Evolutionary conservation across 2,888 invertebrate genomes (phyloP), one percentile per base, ranked within the genome.

Genomic region (Asteroscopus sphinx): DNA sequence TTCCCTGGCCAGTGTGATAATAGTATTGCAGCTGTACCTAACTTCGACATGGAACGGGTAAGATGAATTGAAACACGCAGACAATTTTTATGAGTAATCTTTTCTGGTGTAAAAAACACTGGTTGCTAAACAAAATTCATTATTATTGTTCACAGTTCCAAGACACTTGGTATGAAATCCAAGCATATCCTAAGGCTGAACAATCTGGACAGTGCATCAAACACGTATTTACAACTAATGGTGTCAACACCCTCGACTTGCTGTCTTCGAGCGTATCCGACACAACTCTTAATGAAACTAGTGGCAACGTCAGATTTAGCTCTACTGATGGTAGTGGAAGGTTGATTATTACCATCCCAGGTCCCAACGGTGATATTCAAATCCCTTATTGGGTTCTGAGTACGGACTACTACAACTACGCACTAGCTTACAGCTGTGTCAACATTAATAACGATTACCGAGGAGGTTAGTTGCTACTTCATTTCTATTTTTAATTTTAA

Each of bases 341-440:
- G 55, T 70, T 91, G 9, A 73, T 53, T 8, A 80, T 90, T n/a
- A 71, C 54, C 3, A 62, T 78, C n/a, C n/a, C n/a, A n/a, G n/a
- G n/a, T n/a, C n/a, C n/a, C n/a, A n/a, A n/a, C n/a, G n/a, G n/a
- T n/a, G n/a, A n/a, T n/a, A n/a, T n/a, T n/a, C n/a, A n/a, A n/a
- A 79, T 86, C 48, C 88, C 88, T 0, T 87, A 82, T 53, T 88
- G 85, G 85, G 81, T 89, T 39, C 40, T 89, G 8, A 73, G 90
- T 37, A 96, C 96, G 0, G 96, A 96, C 80, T 96, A 96, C 78
- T 86, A 88, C 0, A 90, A 91, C 66, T 96, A 95, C 70, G 92
- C 96, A 0, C 91, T 96, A 1, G 95, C 95, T 0, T 96, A 96
- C 91, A 95, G 95, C 47, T 96, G 96, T 76, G 85, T 87, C 1